These are phyloP conservation scores for Stenchaetothrips biformis DNA, from an alignment of 2,888 invertebrate genomes.

Conservation along the genomic window DNA sequence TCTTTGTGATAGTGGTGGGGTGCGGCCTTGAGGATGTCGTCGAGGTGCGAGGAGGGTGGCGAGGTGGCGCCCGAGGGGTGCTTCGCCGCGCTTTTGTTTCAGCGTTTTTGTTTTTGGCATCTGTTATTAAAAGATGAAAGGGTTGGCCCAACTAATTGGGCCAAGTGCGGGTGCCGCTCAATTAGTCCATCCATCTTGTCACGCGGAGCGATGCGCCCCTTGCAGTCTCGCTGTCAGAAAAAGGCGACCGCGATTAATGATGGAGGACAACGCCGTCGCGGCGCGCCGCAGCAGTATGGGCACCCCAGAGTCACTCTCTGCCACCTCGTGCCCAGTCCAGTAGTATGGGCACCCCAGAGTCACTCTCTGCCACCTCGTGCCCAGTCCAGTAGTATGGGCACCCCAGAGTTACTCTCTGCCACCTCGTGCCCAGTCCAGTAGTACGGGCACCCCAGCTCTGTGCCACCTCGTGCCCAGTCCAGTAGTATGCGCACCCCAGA, in stretches of 20 bases:
- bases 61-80: neutral
- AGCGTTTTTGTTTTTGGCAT: conserved; percentile 16
- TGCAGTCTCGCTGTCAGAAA: neutral
- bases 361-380: too few species aligned
- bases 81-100: neutral
- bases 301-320: too few species aligned
- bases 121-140: conserved; percentile 23
- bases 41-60: neutral
- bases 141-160: conserved; percentile 12
- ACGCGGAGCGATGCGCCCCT: neutral
- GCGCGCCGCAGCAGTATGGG: neutral
- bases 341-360: too few species aligned
- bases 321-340: too few species aligned
- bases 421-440: neutral
- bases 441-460: neutral
- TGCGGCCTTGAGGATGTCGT: neutral
- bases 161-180: neutral
- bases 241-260: neutral
- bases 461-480: too few species aligned
- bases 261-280: neutral
- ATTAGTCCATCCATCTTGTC: conserved; percentile 4
- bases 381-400: too few species aligned
- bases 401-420: too few species aligned
- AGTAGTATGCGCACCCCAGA: too few species aligned
- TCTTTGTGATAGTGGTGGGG: neutral